Evolutionary conservation across 2,797 vertebrate genomes (phyloP).

Genomic region (Sebastes variabilis): DNA sequence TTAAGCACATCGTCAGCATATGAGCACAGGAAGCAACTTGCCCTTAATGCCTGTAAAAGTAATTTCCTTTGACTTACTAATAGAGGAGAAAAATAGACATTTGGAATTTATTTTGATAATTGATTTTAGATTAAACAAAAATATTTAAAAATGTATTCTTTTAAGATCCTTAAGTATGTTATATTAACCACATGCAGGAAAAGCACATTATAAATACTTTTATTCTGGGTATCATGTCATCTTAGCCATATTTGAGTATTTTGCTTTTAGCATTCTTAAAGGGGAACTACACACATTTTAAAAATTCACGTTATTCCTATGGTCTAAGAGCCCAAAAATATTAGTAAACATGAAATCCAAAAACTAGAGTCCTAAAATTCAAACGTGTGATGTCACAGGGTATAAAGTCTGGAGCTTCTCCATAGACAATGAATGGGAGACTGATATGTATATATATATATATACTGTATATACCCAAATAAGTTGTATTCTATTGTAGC

Average conservation of each 20-base stretch:
- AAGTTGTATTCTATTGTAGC: neutral
- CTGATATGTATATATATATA: neutral
- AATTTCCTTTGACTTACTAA: slow-evolving; percentile 25
- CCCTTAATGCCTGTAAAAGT: slow-evolving; percentile 41
- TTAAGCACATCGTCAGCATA: slow-evolving; percentile 52
- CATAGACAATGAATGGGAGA: neutral
- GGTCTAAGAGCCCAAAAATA: too few species aligned
- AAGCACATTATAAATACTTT: neutral
- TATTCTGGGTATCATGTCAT: neutral
- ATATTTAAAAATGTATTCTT: neutral
- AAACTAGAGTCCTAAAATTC: too few species aligned
- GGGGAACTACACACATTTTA: too few species aligned
- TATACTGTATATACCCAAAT: neutral
- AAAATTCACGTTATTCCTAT: too few species aligned
- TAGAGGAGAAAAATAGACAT: neutral
- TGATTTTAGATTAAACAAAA: slow-evolving; percentile 11
- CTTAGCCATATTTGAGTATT: neutral
- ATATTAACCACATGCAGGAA: neutral
- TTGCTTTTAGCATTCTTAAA: neutral
- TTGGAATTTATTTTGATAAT: slow-evolving; percentile 9
- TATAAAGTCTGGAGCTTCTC: neutral
- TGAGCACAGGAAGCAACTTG: slow-evolving; percentile 35
- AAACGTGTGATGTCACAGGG: too few species aligned
- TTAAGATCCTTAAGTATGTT: neutral
- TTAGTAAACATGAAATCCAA: too few species aligned